phyloP scores from a whole-genome alignment of 2,888 invertebrate species.

The Lysandra coridon region DNA sequence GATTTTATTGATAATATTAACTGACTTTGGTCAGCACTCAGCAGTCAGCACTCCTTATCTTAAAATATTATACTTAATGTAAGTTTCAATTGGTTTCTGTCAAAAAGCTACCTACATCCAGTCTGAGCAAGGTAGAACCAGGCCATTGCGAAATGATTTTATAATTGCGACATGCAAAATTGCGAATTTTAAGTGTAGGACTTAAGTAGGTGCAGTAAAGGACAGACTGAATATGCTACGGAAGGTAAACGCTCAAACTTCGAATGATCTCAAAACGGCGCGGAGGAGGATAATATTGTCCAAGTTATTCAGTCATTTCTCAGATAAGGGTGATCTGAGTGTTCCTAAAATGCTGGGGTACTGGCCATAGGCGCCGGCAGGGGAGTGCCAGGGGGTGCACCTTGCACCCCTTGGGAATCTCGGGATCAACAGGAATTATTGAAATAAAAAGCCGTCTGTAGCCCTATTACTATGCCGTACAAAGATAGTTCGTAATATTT shows the following conservation, averaged over 20 bases:
- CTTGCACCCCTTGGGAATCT: too few relatives aligned
- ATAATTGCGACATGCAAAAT: slow-evolving; percentile 1
- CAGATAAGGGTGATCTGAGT: too few relatives aligned
- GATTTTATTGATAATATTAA: neutral
- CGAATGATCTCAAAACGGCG: neutral
- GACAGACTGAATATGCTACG: neutral
- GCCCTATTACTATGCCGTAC: too few relatives aligned
- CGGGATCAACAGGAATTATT: too few relatives aligned
- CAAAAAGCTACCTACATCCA: slow-evolving; percentile 18
- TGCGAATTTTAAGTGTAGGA: slow-evolving; percentile 17
- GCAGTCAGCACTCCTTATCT: neutral
- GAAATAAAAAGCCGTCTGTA: too few relatives aligned
- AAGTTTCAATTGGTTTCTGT: neutral
- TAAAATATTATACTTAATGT: neutral
- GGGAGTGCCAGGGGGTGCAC: too few relatives aligned
- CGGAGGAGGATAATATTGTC: too few relatives aligned
- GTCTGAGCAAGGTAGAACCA: neutral
- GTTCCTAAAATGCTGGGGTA: too few relatives aligned
- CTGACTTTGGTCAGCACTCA: neutral
- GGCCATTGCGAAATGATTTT: slow-evolving; percentile 5
- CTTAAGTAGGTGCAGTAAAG: slow-evolving; percentile 9
- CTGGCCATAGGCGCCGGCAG: too few relatives aligned
- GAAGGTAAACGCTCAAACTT: neutral
- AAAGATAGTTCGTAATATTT: too few relatives aligned
- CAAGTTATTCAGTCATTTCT: too few relatives aligned